A percentile compares a stretch with the other conserved stretches of the same genome.
These are phyloP conservation scores for Triplophysa yarkandensis DNA, from an alignment of 2,797 vertebrate genomes.

Conservation along the genomic window DNA sequence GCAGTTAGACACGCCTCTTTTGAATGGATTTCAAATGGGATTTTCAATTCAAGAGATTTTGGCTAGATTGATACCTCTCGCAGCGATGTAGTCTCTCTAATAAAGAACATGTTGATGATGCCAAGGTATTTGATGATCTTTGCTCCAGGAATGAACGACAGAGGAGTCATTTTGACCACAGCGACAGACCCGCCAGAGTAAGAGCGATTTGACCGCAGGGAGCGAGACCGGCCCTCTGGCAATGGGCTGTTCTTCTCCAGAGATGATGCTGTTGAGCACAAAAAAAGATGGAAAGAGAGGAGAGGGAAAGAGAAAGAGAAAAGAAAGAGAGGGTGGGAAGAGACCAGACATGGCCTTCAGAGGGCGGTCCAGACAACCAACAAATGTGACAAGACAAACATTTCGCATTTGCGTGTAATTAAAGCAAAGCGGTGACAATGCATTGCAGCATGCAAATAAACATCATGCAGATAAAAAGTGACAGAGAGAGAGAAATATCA, in stretches of 20 bases:
- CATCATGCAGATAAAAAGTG: slow-evolving; percentile 58
- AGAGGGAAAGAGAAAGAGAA: slow-evolving; percentile 43
- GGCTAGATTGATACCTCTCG: slow-evolving; percentile 82
- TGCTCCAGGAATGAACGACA: slow-evolving; percentile 93
- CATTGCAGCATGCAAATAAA: slow-evolving; percentile 49
- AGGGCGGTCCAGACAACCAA: slow-evolving; percentile 50
- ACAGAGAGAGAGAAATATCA: slow-evolving; percentile 51
- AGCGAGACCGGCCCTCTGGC: slow-evolving; percentile 85
- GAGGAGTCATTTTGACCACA: slow-evolving; percentile 97
- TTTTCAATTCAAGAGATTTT: background rate
- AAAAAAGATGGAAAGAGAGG: slow-evolving; percentile 26
- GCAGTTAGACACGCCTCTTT: no score
- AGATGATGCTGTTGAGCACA: slow-evolving; percentile 80
- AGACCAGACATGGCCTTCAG: slow-evolving; percentile 63
- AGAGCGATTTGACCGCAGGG: slow-evolving; percentile 79
- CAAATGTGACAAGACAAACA: slow-evolving; percentile 63
- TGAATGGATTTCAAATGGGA: no score
- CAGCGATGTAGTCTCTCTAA: slow-evolving; percentile 94
- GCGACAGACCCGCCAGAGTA: slow-evolving; percentile 82
- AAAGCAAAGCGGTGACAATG: slow-evolving; percentile 49
- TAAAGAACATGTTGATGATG: slow-evolving; percentile 99
- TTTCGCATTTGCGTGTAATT: background rate
- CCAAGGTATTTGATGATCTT: slow-evolving; percentile 96
- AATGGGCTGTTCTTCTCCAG: slow-evolving; percentile 89
- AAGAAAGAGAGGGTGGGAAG: slow-evolving; percentile 39